Evolutionary conservation across 1,140 invertebrate species (phyloP).

Genomic region (Drosophila pruinosa): DNA sequence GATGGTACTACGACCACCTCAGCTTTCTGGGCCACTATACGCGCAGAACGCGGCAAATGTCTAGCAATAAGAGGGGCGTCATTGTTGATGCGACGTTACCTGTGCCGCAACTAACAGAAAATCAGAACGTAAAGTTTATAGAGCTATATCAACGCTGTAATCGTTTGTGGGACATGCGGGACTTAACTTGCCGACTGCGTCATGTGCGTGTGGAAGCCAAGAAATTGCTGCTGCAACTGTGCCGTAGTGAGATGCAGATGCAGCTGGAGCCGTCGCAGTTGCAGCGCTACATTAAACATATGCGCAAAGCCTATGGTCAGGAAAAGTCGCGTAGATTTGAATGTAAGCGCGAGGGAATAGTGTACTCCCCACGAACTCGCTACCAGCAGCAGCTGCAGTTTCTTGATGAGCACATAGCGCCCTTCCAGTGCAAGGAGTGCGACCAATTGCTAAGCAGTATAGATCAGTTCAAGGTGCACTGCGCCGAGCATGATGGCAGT

Average conservation of each 20-base stretch:
- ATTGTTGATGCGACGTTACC: background rate
- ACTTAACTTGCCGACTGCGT: conserved; percentile 33
- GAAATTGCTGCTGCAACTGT: conserved; percentile 34
- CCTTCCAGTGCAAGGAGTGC: conserved; percentile 52
- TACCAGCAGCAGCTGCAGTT: conserved; percentile 40
- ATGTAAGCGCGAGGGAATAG: background rate
- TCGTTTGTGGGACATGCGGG: conserved; percentile 37
- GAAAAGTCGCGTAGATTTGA: conserved; percentile 28
- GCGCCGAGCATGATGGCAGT: conserved; percentile 42
- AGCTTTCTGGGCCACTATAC: conserved; percentile 16
- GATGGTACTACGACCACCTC: conserved; percentile 30
- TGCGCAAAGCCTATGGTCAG: conserved; percentile 18
- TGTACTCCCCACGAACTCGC: background rate
- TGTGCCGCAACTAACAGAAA: conserved; percentile 22
- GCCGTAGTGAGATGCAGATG: conserved; percentile 22
- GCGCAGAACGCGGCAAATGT: too few relatives aligned
- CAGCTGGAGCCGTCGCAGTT: conserved; percentile 16
- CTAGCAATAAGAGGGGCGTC: background rate
- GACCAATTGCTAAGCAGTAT: conserved; percentile 31
- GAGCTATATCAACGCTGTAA: conserved; percentile 36
- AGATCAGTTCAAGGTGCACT: conserved; percentile 43
- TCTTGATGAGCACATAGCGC: conserved; percentile 33
- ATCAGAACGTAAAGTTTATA: conserved; percentile 34
- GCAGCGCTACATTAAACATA: conserved; percentile 10
- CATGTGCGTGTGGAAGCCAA: conserved; percentile 27